Percentiles rank a stretch among this genome's conserved stretches.
phyloP scores from a whole-genome alignment of 30 jellyfish, hydroid and myxozoan species.

The Clytia hemisphaerica region DNA sequence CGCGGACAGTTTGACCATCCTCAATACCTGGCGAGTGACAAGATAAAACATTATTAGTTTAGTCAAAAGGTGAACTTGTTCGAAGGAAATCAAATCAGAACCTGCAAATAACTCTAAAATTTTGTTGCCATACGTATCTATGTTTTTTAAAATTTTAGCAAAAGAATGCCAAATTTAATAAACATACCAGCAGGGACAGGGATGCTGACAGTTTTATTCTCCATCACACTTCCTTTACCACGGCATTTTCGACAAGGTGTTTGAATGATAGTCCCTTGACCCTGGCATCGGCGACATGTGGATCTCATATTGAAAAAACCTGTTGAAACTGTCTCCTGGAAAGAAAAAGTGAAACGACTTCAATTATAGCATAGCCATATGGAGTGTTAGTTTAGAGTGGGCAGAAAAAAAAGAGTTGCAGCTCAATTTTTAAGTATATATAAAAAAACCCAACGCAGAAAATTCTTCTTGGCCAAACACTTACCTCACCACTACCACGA shows the following conservation, averaged over 20 bases:
- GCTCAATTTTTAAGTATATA: too few relatives aligned
- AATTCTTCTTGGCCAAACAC: not conserved
- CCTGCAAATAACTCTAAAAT: too few relatives aligned
- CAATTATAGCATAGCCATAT: too few relatives aligned
- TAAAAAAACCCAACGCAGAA: not conserved
- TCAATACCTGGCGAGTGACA: conserved; percentile 59
- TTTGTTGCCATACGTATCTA: not conserved
- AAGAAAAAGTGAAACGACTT: too few relatives aligned
- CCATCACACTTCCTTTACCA: conserved; percentile 91
- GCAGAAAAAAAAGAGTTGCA: too few relatives aligned
- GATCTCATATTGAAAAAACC: conserved; percentile 97
- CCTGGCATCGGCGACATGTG: conserved; percentile 84
- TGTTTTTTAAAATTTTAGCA: not conserved
- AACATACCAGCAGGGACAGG: conserved; percentile 95
- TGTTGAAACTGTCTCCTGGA: conserved; percentile 72
- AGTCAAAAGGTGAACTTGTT: not conserved
- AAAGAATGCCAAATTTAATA: not conserved
- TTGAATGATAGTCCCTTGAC: conserved; percentile 83
- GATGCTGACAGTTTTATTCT: conserved; percentile 61
- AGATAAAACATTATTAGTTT: not conserved
- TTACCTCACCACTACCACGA: conserved; percentile 91
- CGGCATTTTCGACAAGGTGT: conserved; percentile 80
- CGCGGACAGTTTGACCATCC: conserved; percentile 83
- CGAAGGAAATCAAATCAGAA: too few relatives aligned
- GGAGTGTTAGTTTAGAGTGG: too few relatives aligned